Evolutionary conservation across 2,888 invertebrate species (phyloP), one percentile per base, ranked within the genome.

Genomic region (Pollenia amentaria): DNA sequence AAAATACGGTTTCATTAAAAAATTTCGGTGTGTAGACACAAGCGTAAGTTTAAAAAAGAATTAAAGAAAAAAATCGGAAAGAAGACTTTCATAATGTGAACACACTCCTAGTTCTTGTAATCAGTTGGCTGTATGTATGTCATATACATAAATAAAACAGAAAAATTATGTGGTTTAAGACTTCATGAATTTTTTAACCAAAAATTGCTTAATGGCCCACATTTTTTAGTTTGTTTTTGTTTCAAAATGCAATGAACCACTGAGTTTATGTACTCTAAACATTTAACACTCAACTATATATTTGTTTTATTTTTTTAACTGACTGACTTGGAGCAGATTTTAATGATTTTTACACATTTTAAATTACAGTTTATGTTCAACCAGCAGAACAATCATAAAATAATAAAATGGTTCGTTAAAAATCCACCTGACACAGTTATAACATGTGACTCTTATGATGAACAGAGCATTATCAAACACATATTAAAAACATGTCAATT

Each of bases 351-450:
- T 55, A 38, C 16, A 44, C 44, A 18, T 21, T 6, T 46, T 7
- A 11, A 53, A 64, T 38, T 11, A 18, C 10, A n/a, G 40, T 51
- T 51, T 53, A 14, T 14, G 6, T 29, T 60, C 57, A 40, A 64
- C 40, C 21, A 69, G 48, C 69, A 69, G 38, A 57, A 69, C 60
- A 40, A 79, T 69, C 69, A 51, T 60, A 69, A 69, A 62, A 70
- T 69, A 79, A 79, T 60, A 79, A 70, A 60, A 70, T 69, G 16
- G n/a, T 21, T 42, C 12, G 48, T 70, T 79, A 62, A 60, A 79
- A 79, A 70, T 79, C 40, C 78, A 79, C 78, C 78, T 79, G 69
- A 62, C 69, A 62, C 42, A 70, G 60, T 29, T 16, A 18, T 53
- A 21, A 11, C 21, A 21, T 38, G 6, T 7, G 38, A 40, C 16